phyloP scores from a whole-genome alignment of 2,888 invertebrate species.

The Hoplodrina blanda region DNA sequence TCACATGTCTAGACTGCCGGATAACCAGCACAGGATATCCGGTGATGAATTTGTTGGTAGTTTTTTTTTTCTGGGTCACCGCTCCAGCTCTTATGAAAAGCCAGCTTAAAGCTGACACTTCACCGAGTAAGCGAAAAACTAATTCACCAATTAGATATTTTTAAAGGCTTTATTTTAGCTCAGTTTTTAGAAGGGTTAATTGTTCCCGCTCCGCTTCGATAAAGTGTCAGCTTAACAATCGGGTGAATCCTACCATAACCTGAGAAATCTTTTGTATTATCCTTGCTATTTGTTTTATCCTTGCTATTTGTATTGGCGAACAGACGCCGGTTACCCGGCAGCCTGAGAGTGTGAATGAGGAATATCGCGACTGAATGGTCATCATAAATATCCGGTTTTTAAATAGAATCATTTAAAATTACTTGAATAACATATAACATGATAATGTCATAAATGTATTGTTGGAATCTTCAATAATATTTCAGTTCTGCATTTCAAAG shows the following conservation, averaged over 20 bases:
- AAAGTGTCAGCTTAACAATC: no score
- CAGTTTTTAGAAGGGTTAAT: no score
- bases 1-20: slow-evolving; percentile 2
- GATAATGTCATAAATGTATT: neutral
- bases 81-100: neutral
- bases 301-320: neutral
- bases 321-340: neutral
- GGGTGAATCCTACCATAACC: neutral
- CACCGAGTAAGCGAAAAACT: no score
- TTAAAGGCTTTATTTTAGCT: no score
- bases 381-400: neutral
- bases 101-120: neutral
- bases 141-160: neutral
- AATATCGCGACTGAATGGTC: neutral
- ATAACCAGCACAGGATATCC: neutral
- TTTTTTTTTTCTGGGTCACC: neutral
- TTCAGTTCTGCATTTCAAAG: neutral
- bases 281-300: neutral
- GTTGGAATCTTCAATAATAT: slow-evolving; percentile 16
- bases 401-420: neutral
- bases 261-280: neutral
- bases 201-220: no score
- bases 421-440: neutral
- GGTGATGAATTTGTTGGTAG: neutral
- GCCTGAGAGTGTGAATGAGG: neutral